Base-by-base conservation (phyloP, 2,888 invertebrate genomes). In the Acanthosepion esculentum region DNA sequence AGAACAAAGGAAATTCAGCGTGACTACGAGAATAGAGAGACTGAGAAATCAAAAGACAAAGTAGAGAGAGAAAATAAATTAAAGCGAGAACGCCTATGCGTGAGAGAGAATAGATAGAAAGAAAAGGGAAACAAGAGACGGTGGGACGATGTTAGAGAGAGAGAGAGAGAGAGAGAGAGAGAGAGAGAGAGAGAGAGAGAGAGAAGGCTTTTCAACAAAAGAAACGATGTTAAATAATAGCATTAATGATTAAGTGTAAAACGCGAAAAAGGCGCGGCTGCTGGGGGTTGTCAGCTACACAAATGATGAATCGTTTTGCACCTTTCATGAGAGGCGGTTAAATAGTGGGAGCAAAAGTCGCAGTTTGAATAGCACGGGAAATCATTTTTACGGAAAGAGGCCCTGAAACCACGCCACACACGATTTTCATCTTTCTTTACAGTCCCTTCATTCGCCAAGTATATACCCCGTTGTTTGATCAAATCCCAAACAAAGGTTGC, bases 81-180 rank as follows among this genome's bases (percentile, higher is more conserved):
- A 18, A 55, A 18, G 20, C 18, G 20, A 20, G 20, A 15, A 53
- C 12, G 15, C 20, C 4, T 15, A 7, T 15, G 3, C 4, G 20
- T 5, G 20, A 20, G 20, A 5, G 20, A 20, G 20, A 20, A 53
- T 12, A 48, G 94, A 53, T 64, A 91, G 91, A 94, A 78, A 94
- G 94, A 59, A 78, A 94, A 78, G 53, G 94, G 78, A 8, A 94
- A 78, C 8, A 78, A 59, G 94, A 94, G 94, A 94, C 3, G n/a
- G 64, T n/a, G 94, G n/a, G 64, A 15, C 64, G 4, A 33, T 7
- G 59, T 7, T 18, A 55, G 33, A 59, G 94, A 55, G 48, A 93
- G 93, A 93, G 93, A 94, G 78, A 94, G 78, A 64, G 33, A 64
- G 94, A 15, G 94, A 64, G 33, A 10, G n/a, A 55, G 50, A 48